Percentiles rank a stretch among this genome's conserved stretches.
Conservation (phyloP, 2,888 invertebrate species). For the Phengaris alcon region DNA sequence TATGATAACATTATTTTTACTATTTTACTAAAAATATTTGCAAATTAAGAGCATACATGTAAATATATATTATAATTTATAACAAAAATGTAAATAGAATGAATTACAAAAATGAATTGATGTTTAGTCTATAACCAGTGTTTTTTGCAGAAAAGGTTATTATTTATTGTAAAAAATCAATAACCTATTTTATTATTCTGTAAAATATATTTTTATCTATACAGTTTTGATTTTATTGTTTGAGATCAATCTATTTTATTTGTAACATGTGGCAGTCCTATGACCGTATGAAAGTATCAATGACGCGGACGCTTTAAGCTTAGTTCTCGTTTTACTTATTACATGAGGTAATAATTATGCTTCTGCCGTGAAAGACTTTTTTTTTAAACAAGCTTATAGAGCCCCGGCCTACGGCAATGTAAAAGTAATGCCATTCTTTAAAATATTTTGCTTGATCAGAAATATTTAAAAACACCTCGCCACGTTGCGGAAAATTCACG, state of each 20-base stretch:
- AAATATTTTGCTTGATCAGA: constrained; percentile 40
- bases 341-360: constrained; percentile 36
- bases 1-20: neutral
- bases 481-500: no score
- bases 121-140: no score
- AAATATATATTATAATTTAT: neutral
- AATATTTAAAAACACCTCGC: neutral
- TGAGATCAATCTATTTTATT: neutral
- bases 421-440: constrained; percentile 36
- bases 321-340: constrained; percentile 28
- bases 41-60: neutral
- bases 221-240: neutral
- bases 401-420: neutral
- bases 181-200: no score
- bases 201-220: no score
- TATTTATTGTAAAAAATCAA: no score
- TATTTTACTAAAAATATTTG: neutral
- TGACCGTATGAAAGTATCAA: neutral
- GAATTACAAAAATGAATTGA: neutral
- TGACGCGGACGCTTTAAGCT: neutral
- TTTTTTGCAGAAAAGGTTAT: no score
- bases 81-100: neutral
- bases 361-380: constrained; percentile 35
- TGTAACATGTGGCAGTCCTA: constrained; percentile 20
- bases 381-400: neutral